Base-by-base conservation (phyloP, 1,140 invertebrate species). In the Papilio xuthus region DNA sequence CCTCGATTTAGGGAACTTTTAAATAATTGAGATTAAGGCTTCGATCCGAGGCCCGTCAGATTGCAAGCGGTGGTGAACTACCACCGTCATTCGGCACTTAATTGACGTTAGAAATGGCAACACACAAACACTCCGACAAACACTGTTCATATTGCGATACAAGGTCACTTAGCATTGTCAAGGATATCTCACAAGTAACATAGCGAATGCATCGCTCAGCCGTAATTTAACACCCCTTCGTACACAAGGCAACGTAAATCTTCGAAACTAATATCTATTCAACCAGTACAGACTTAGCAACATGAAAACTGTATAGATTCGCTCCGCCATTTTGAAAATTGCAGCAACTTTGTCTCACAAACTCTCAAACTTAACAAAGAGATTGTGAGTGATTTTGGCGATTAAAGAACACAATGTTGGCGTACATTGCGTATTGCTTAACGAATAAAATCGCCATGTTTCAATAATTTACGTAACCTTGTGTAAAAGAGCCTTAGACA, bases 1-100 rank as follows among this genome's bases (percentile, higher is more conserved):
- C 74, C 53, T 76, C 73, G 32, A 41, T 76, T 60, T 60, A 76
- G 53, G 32, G 74, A 76, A 76, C 74, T 63, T 76, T 53, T n/a
- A 74, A 47, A 74, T 76, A 42, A 56, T 75, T 76, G 53, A 76
- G 53, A 76, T 76, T 76, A 10, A 76, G 56, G 73, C 53, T 60
- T 76, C 28, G 47, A 53, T 26, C 73, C 53, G 73, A 56, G 37
- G 50, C 53, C 73, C 23, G 53, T 76, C 73, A 76, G 20, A 76
- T 76, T 63, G 41, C 74, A 75, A 50, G 32, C 18, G 47, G 53
- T n/a, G 20, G 72, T 56, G 50, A 41, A 74, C 23, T 4, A 26
- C 44, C 41, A 74, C 44, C 28, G 13, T 42, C 74, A 28, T 60
- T 15, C 28, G 74, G 74, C 32, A 76, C 74, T n/a, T 60, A 76